Evolutionary conservation across 2,113 vertebrate genomes (phyloP), one percentile per base, ranked within the genome.

Genomic region (Pseudopipra pipra): DNA sequence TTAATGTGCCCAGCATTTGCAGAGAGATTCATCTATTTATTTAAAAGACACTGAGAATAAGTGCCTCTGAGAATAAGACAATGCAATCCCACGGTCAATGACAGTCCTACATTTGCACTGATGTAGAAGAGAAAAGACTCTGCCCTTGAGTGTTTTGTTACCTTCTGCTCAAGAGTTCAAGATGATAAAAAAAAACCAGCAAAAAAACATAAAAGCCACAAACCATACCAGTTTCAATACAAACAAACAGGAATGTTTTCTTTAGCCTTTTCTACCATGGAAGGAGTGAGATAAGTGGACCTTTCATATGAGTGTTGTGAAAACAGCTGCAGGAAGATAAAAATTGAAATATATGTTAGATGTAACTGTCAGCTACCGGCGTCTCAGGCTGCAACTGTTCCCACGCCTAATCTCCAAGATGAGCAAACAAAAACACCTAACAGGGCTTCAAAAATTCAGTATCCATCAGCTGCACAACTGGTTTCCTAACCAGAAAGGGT

Each of bases 161-260:
- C 47, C 49, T 95, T 67, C 65, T 95, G 72, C 52, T 92, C 83
- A 86, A 62, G 52, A 90, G 79, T 93, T 90, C 72, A 93, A 72
- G 59, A 95, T 18, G 28, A 77, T 80, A 2, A 52, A 70, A 81
- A 90, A 56, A 30, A 27, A 9, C 3, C 21, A 62, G 14, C 3
- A 93, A 93, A 82, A 82, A 80, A 49, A 76, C 51, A 84, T 70
- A 66, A 81, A 96, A 96, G 73, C 76, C 94, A 92, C 93, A 97
- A 87, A 87, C 80, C 68, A 61, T 92, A 86, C 65, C 33, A 81
- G 65, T 94, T 96, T 93, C 95, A 94, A 87, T 84, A 96, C 92
- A 96, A 95, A 95, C 73, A 92, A 95, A 93, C 58, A 85, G 37
- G 74, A 73, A 75, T 94, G 88, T 90, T 96, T 96, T 94, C 90